Evolutionary conservation across 2,888 invertebrate genomes (phyloP), one percentile per base, ranked within the genome.

Genomic region (Portevinia maculata): DNA sequence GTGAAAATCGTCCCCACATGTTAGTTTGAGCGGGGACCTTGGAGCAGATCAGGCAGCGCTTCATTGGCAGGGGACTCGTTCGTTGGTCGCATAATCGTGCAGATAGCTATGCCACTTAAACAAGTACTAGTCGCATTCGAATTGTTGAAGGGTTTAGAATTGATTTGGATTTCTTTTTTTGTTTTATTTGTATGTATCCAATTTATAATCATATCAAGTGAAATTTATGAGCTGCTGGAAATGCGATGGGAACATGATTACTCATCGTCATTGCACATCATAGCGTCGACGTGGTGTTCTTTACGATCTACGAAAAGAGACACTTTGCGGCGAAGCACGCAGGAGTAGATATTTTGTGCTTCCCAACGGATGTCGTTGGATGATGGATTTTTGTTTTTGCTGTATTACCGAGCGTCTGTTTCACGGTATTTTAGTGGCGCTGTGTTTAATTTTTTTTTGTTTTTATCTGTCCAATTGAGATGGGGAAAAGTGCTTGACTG

Each of bases 211-310:
- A 69, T 73, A 60, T 53, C 53, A 52, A 76, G 37, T 67, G 67
- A 67, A 78, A 83, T 83, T 83, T 83, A 83, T 78, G 71, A 83
- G 83, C 83, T 83, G 83, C 83, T 76, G 83, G 62, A 78, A 78
- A 83, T 83, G 83, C 71, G 78, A 83, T 83, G 83, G 83, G 83
- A 83, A 78, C 71, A 78, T 78, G 83, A 83, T 83, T 83, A 78
- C 83, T 73, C 83, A 83, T 73, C 57, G 37, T 69, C 67, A 57
- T 64, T 39, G 67, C 65, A 69, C 53, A 71, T 76, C 59, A 76
- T 76, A 69, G 30, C 69, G 57, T 30, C 48, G 59, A 39, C 46
- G 55, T 67, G 71, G 60, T 57, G 62, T 83, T 83, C 73, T 83
- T 83, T 83, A 83, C 62, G 83, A 83, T 67, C 83, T 73, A 83